Evolutionary conservation across 2,797 vertebrate species (phyloP), one percentile per base, ranked within the genome.

Genomic region (Paguma larvata): DNA sequence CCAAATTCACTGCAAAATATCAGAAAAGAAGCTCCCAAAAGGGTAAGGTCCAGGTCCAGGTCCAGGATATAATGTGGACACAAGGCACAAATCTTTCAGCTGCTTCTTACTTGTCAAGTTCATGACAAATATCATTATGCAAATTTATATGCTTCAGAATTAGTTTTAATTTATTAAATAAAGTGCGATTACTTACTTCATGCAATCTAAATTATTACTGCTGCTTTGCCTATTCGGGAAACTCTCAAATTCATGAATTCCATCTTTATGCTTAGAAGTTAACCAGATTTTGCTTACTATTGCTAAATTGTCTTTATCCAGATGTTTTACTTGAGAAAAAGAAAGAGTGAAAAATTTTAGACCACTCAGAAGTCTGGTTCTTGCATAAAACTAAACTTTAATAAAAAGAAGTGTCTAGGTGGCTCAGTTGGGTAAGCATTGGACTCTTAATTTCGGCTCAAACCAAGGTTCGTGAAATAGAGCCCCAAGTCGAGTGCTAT

Each of bases 81-180:
- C 15, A 80, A 80, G 89, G 23, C 13, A 34, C 3, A 10, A 34
- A 63, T 90, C 59, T 94, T 53, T 77, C 67, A 86, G 30, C 51
- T 72, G 15, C 3, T 70, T 32, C 68, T 73, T 59, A 82, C 14
- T 62, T 84, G n/a, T 38, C 67, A 85, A 62, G 44, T 80, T 89
- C 89, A n/a, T 90, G 15, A 38, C 80, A 86, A 87, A 38, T 53
- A 86, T 30, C 72, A 79, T 67, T 84, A 77, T 62, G 9, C 13
- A 94, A 63, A 27, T 67, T 75, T 77, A 51, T 38, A 72, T 25
- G 18, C 6, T 73, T 94, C 23, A 73, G 25, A 23, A 56, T 78
- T 80, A 34, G 11, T 92, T 78, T 79, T 75, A 2, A 68, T 83
- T 94, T 89, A 32, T 27, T 93, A 91, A 86, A 83, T 83, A 86